A percentile compares a stretch with the other conserved stretches of the same genome.
Evolutionary conservation across 2,113 vertebrate genomes (phyloP).

Genomic region (Puffinus mauretanicus): DNA sequence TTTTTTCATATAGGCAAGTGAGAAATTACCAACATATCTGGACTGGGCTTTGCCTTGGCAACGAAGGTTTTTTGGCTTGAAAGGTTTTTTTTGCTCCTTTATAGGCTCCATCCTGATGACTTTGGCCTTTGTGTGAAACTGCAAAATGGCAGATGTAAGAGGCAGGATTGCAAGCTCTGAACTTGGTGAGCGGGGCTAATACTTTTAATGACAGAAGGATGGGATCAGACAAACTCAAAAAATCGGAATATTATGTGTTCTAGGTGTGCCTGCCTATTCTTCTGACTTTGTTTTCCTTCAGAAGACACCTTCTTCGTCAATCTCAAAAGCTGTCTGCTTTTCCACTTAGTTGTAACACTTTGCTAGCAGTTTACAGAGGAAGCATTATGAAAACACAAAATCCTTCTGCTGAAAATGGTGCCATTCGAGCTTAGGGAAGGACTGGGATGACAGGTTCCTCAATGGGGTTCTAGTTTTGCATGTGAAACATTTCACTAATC

Average conservation of each 20-base stretch:
- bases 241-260: not conserved
- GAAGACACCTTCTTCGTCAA: not conserved
- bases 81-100: not conserved
- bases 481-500: not conserved
- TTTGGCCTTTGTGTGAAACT: not conserved
- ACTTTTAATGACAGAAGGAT: not conserved
- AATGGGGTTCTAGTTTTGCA: not conserved
- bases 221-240: not conserved
- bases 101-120: not conserved
- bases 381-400: not conserved
- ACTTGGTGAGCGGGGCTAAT: not conserved
- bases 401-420: not conserved
- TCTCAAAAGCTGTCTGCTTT: not conserved
- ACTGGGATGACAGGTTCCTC: not conserved
- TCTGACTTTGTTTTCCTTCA: not conserved
- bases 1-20: not conserved
- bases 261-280: not conserved
- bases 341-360: not conserved
- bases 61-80: not conserved
- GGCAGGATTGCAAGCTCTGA: not conserved
- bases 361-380: not conserved
- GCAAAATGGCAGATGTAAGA: not conserved
- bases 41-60: not conserved
- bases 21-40: not conserved
- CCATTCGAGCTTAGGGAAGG: not conserved